Conservation (phyloP, 2,113 vertebrate genomes). For the Gymnarchus niloticus region DNA sequence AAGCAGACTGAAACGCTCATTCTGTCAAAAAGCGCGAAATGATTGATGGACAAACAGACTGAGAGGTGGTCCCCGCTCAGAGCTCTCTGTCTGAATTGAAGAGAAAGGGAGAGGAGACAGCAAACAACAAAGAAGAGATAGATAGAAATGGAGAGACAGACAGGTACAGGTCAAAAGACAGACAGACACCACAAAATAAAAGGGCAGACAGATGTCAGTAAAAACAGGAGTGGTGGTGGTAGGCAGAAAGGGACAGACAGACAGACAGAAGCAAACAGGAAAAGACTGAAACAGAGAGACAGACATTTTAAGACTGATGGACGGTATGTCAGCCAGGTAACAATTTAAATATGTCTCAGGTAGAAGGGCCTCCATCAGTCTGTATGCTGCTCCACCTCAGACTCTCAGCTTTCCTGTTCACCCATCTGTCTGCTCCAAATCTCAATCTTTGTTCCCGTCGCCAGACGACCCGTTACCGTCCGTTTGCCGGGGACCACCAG, state of each 20-base stretch:
- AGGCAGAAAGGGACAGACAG: neutral
- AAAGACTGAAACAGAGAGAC: neutral
- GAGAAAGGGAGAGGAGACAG: too few species aligned
- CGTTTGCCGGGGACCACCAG: neutral
- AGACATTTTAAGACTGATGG: neutral
- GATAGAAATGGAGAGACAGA: neutral
- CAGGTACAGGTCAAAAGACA: neutral
- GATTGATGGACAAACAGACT: neutral
- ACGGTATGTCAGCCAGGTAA: too few species aligned
- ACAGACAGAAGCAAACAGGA: neutral
- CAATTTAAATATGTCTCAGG: too few species aligned
- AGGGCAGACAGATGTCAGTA: neutral
- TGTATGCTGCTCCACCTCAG: neutral
- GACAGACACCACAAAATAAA: neutral
- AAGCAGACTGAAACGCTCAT: neutral
- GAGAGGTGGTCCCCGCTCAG: neutral
- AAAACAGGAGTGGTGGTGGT: neutral
- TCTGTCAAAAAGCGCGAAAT: neutral
- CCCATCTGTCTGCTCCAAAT: neutral
- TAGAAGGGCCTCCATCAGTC: neutral
- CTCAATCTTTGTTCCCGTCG: neutral
- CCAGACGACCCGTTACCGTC: neutral
- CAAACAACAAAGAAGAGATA: neutral
- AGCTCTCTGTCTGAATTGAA: too few species aligned
- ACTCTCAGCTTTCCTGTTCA: neutral